Conservation (phyloP, 2,113 vertebrate genomes). For the Pluvianellus socialis region DNA sequence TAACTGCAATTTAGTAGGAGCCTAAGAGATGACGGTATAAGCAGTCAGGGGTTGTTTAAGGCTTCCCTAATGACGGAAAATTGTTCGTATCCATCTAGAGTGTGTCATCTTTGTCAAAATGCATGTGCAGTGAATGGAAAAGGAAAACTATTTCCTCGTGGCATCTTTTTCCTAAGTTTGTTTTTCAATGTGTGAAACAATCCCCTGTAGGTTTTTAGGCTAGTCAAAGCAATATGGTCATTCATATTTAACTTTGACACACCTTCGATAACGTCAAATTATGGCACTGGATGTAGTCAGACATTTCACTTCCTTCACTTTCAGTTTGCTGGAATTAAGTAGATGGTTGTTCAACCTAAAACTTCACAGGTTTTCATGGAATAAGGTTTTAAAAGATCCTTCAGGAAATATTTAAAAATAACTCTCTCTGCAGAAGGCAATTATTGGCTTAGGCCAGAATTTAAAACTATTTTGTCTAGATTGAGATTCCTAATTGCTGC, state of each 20-base stretch:
- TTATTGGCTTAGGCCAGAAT: not conserved
- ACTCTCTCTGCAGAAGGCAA: not conserved
- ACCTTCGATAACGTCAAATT: not conserved
- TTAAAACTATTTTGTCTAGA: not conserved
- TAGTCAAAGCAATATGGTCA: not conserved
- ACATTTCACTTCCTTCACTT: conserved; percentile 46
- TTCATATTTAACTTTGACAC: conserved; percentile 55
- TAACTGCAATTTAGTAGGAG: conserved; percentile 74
- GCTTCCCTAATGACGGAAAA: conserved; percentile 74
- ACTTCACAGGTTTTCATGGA: not conserved
- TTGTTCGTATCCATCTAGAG: conserved; percentile 67
- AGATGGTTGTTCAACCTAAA: not conserved
- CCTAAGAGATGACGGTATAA: conserved; percentile 61
- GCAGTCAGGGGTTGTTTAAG: conserved; percentile 73
- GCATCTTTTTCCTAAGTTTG: conserved; percentile 27
- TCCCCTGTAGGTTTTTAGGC: not conserved
- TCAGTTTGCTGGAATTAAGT: not conserved
- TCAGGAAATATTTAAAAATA: not conserved
- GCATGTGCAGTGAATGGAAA: conserved; percentile 39
- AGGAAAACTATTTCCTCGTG: conserved; percentile 9
- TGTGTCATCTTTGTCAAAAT: conserved; percentile 33
- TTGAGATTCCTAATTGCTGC: not conserved
- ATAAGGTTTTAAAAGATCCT: not conserved
- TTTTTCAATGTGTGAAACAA: conserved; percentile 15
- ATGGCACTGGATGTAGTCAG: not conserved